A percentile compares a stretch with the other conserved stretches of the same genome.
Conservation (phyloP, 64 coral and sea anemone genomes). For the Cladopsammia gracilis region DNA sequence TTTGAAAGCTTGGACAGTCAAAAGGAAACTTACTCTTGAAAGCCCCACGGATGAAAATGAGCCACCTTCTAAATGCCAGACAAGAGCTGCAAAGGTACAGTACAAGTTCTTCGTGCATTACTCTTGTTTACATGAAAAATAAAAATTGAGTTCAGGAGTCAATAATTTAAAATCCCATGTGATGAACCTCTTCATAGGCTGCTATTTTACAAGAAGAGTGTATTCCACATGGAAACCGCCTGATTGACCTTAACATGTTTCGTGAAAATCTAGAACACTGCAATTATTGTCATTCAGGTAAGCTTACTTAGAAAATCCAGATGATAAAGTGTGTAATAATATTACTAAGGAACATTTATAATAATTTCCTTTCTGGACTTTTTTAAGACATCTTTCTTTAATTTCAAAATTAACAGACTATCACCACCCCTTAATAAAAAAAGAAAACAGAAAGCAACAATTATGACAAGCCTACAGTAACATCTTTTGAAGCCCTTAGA, state of each 20-base stretch:
- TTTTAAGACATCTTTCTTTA: too few relatives aligned
- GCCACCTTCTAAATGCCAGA: not conserved
- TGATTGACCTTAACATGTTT: slow-evolving; percentile 1
- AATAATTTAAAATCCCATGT: not conserved
- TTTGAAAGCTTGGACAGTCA: not conserved
- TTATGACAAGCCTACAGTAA: too few relatives aligned
- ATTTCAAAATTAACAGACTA: too few relatives aligned
- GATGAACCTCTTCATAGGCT: not conserved
- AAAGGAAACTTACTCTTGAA: not conserved
- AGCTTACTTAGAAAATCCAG: not conserved
- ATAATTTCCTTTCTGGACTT: too few relatives aligned
- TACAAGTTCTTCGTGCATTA: not conserved
- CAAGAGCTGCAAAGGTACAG: not conserved
- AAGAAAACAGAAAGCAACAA: too few relatives aligned
- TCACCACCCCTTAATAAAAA: too few relatives aligned
- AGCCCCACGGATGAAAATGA: slow-evolving; percentile 3
- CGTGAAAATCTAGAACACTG: not conserved
- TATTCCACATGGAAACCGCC: not conserved
- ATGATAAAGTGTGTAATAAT: too few relatives aligned
- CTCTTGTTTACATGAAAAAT: not conserved
- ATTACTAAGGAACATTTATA: too few relatives aligned
- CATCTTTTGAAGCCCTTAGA: too few relatives aligned
- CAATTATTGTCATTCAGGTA: not conserved
- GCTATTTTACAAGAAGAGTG: not conserved
- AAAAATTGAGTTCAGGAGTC: not conserved